phyloP scores from a whole-genome alignment of 2,888 invertebrate species.

The Amphipyra tragopoginis region DNA sequence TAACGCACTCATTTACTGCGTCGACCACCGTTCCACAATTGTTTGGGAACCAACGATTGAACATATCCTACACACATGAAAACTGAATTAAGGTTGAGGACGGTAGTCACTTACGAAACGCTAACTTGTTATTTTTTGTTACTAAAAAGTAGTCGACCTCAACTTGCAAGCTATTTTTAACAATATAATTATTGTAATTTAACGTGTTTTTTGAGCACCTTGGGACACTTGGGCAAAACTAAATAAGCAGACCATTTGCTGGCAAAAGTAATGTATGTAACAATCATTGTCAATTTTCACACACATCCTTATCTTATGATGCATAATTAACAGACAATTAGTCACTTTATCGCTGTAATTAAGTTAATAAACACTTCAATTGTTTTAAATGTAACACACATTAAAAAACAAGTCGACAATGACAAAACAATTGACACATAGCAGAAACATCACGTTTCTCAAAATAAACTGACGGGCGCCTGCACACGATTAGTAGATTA shows the following conservation, averaged over 20 bases:
- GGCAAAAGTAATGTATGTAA: neutral
- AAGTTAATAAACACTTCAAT: slow-evolving; percentile 1
- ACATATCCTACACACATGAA: slow-evolving; percentile 53
- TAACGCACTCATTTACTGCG: slow-evolving; percentile 62
- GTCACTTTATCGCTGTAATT: neutral
- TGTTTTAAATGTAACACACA: slow-evolving; percentile 4
- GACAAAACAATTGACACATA: neutral
- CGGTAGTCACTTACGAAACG: slow-evolving; percentile 63
- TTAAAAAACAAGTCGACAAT: neutral
- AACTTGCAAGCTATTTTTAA: slow-evolving; percentile 57
- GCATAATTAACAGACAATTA: no score
- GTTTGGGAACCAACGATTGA: slow-evolving; percentile 47
- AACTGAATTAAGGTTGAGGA: slow-evolving; percentile 78
- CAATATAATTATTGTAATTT: slow-evolving; percentile 71
- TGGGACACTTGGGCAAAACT: slow-evolving; percentile 46
- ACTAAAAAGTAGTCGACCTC: slow-evolving; percentile 71
- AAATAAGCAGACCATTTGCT: slow-evolving; percentile 1
- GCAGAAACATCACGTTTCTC: slow-evolving; percentile 10
- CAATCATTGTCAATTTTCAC: neutral
- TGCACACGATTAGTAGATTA: slow-evolving; percentile 34
- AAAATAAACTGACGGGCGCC: slow-evolving; percentile 23
- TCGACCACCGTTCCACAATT: slow-evolving; percentile 51
- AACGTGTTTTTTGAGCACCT: slow-evolving; percentile 62
- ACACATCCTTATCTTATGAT: no score
- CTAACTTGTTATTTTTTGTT: slow-evolving; percentile 57